Conservation (phyloP, 2,888 invertebrate species). For the Teleogryllus oceanicus region DNA sequence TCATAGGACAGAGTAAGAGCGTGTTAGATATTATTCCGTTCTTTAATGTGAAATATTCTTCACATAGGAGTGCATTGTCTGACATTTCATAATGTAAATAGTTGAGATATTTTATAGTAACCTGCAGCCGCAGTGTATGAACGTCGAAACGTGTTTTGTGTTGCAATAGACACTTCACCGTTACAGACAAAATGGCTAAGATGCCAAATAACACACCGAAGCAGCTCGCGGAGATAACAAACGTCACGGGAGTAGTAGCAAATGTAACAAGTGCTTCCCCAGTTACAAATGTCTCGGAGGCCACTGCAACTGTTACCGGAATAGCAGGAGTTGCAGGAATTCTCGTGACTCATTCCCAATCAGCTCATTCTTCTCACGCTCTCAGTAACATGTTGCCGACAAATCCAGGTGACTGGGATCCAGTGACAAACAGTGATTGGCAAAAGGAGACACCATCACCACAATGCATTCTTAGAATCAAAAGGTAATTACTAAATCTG, state of each 20-base stretch:
- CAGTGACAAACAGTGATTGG: slow-evolving; percentile 32
- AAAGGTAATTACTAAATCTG: slow-evolving; percentile 30
- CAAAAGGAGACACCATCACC: slow-evolving; percentile 33
- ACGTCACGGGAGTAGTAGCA: neutral
- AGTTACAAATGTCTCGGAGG: neutral
- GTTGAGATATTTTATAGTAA: neutral
- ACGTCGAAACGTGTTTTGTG: neutral
- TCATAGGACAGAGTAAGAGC: neutral
- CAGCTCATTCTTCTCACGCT: slow-evolving; percentile 2
- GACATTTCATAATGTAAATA: neutral
- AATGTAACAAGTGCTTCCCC: neutral
- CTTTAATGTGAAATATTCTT: no score
- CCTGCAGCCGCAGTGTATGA: neutral
- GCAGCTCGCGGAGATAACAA: slow-evolving; percentile 12
- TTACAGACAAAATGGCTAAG: slow-evolving; percentile 18
- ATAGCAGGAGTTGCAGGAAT: slow-evolving; percentile 2
- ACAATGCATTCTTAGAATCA: slow-evolving; percentile 35
- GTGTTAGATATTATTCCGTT: neutral
- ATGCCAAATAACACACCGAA: slow-evolving; percentile 2
- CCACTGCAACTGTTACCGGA: neutral
- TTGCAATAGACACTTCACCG: neutral
- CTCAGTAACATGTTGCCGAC: neutral
- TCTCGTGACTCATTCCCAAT: slow-evolving; percentile 5
- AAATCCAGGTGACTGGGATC: slow-evolving; percentile 34
- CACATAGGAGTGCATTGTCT: neutral